Percentiles rank a stretch among this genome's conserved stretches.
These are phyloP conservation scores for Charaxes varanes DNA, from an alignment of 1,140 invertebrate genomes.

Conservation along the genomic window DNA sequence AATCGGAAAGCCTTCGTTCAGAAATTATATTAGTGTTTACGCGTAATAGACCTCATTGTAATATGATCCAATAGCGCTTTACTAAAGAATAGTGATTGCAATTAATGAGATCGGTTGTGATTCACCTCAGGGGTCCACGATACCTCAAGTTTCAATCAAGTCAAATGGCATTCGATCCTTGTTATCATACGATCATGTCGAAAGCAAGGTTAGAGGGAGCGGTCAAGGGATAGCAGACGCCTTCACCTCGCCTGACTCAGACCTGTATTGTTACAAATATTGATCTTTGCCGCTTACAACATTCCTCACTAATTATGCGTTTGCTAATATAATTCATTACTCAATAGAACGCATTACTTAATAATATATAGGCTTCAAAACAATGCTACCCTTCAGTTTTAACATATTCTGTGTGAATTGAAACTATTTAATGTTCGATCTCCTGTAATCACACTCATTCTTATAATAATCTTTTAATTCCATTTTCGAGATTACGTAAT, in stretches of 20 bases:
- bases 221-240: conserved; percentile 61
- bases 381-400: neutral
- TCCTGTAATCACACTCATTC: too few relatives aligned
- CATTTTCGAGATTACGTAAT: too few relatives aligned
- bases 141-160: conserved; percentile 38
- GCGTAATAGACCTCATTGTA: conserved; percentile 17
- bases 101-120: conserved; percentile 35
- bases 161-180: conserved; percentile 43
- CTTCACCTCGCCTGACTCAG: conserved; percentile 60
- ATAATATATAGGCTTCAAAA: neutral
- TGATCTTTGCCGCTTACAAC: conserved; percentile 52
- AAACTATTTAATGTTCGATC: neutral
- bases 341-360: neutral
- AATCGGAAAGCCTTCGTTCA: conserved; percentile 3
- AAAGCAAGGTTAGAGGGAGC: conserved; percentile 65
- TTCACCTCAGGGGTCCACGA: conserved; percentile 24
- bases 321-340: conserved; percentile 5
- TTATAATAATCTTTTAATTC: too few relatives aligned
- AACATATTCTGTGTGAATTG: too few relatives aligned
- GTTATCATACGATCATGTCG: conserved; percentile 57
- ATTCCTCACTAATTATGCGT: conserved; percentile 28
- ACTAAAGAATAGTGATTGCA: conserved; percentile 26
- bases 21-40: conserved; percentile 4
- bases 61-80: conserved; percentile 23
- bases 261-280: conserved; percentile 43